A percentile compares a stretch with the other conserved stretches of the same genome.
phyloP scores from a whole-genome alignment of 2,888 invertebrate genomes.

The Oligia strigilis region DNA sequence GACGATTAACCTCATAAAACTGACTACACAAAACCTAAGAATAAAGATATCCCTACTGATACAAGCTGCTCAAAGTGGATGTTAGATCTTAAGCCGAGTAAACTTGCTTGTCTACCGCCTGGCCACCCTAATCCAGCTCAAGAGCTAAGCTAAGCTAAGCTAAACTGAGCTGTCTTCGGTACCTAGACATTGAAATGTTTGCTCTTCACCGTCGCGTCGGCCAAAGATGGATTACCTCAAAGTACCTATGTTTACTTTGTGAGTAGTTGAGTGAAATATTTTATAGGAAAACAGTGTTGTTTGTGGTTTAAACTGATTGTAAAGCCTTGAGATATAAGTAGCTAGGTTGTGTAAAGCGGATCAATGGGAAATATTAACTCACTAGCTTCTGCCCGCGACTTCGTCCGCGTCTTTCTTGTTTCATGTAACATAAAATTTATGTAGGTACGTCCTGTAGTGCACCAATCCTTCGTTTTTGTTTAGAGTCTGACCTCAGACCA shows the following conservation, averaged over 20 bases:
- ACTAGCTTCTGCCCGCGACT: no score
- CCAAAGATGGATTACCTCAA: slow-evolving; percentile 63
- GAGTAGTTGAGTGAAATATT: slow-evolving; percentile 34
- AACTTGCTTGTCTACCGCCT: slow-evolving; percentile 54
- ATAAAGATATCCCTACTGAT: slow-evolving; percentile 9
- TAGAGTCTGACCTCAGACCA: no score
- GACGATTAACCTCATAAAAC: background rate
- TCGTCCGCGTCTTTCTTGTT: no score
- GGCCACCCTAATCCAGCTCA: slow-evolving; percentile 58
- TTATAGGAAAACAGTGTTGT: slow-evolving; percentile 34
- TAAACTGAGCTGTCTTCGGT: slow-evolving; percentile 51
- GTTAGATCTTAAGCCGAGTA: no score
- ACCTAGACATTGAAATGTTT: slow-evolving; percentile 65
- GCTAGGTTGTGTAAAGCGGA: background rate
- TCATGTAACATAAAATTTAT: no score
- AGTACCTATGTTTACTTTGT: slow-evolving; percentile 53
- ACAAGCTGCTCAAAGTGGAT: slow-evolving; percentile 42
- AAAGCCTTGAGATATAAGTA: slow-evolving; percentile 9
- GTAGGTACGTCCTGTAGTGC: no score
- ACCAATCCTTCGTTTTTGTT: no score
- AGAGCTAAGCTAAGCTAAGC: slow-evolving; percentile 48
- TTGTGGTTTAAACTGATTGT: slow-evolving; percentile 17
- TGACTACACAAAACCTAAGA: background rate
- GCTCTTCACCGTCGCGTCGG: slow-evolving; percentile 53
- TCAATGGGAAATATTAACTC: background rate